phyloP scores from a whole-genome alignment of 2,113 vertebrate species.

The Plotosus lineatus region DNA sequence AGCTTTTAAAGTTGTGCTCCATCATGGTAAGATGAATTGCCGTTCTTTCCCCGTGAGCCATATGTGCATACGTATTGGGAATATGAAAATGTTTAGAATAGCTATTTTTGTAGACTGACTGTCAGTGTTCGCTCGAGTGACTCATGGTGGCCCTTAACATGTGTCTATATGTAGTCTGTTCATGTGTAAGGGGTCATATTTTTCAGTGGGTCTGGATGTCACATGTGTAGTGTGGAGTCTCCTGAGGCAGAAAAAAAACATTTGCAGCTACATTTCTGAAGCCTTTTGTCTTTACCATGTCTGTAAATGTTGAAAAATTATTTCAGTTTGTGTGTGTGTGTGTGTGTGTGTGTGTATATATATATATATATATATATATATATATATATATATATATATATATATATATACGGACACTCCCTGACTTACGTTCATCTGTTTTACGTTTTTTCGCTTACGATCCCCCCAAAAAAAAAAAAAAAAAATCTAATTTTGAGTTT shows the following conservation, averaged over 20 bases:
- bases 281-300: constrained; percentile 7
- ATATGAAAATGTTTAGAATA: constrained; percentile 11
- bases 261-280: neutral
- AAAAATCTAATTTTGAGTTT: too few relatives aligned
- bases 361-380: too few relatives aligned
- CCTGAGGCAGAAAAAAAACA: constrained; percentile 1
- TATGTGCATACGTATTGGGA: constrained; percentile 19
- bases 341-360: too few relatives aligned
- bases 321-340: too few relatives aligned
- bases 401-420: too few relatives aligned
- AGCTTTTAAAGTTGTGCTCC: constrained; percentile 21
- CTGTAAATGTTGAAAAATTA: neutral
- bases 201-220: constrained; percentile 18
- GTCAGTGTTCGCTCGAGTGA: constrained; percentile 11
- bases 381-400: too few relatives aligned
- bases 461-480: too few relatives aligned
- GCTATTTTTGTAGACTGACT: constrained; percentile 21
- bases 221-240: constrained; percentile 33
- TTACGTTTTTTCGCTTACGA: too few relatives aligned
- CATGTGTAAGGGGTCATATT: constrained; percentile 20
- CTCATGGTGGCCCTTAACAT: neutral
- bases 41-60: constrained; percentile 14
- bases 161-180: constrained; percentile 16
- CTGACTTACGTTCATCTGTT: too few relatives aligned
- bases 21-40: constrained; percentile 31